Evolutionary conservation across 2,888 invertebrate species (phyloP).

Genomic region (Cotesia congregata): DNA sequence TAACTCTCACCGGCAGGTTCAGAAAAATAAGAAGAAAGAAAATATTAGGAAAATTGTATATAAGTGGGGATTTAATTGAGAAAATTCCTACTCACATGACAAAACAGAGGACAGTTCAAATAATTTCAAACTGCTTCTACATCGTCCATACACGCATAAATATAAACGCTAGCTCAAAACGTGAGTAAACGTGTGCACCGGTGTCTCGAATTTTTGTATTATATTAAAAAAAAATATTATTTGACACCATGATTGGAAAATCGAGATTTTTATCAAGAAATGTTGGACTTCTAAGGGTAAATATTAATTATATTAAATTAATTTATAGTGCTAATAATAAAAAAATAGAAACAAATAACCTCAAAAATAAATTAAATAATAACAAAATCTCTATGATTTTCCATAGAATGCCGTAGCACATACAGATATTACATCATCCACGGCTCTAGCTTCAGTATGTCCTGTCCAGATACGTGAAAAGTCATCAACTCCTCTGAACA

Average conservation of each 20-base stretch:
- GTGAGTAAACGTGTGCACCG: slow-evolving; percentile 5
- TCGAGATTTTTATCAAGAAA: slow-evolving; percentile 54
- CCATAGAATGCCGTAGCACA: slow-evolving; percentile 52
- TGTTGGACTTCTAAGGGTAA: slow-evolving; percentile 56
- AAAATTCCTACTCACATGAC: too few species aligned
- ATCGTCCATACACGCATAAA: too few species aligned
- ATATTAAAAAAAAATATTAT: neutral
- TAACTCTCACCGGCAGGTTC: too few species aligned
- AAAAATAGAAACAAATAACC: slow-evolving; percentile 1
- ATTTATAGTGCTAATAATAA: neutral
- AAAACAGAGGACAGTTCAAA: neutral
- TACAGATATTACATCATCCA: slow-evolving; percentile 46
- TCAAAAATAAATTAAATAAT: neutral
- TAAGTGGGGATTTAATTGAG: too few species aligned
- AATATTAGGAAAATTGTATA: too few species aligned
- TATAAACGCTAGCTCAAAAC: neutral
- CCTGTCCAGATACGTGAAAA: slow-evolving; percentile 61
- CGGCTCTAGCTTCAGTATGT: slow-evolving; percentile 44
- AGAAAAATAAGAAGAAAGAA: too few species aligned
- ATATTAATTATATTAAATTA: neutral
- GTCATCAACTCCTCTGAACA: slow-evolving; percentile 87
- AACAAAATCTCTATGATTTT: slow-evolving; percentile 21
- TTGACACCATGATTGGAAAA: slow-evolving; percentile 47
- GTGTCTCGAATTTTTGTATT: neutral
- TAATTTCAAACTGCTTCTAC: neutral